Evolutionary conservation across 2,797 vertebrate genomes (phyloP).

Genomic region (Syncerus caffer): DNA sequence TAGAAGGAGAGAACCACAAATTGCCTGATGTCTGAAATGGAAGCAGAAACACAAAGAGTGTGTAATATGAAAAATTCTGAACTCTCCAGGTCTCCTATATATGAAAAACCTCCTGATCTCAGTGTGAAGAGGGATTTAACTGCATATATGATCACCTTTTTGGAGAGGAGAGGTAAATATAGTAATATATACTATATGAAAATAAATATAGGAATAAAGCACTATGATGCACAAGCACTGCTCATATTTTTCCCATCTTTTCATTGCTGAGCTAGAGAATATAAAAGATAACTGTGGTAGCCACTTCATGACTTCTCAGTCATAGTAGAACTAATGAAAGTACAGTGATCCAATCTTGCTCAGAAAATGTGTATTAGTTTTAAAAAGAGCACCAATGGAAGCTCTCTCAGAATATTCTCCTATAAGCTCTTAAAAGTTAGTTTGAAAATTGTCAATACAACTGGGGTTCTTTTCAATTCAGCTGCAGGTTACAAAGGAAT

Average conservation of each 20-base stretch:
- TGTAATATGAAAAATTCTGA: not conserved
- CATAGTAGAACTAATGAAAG: not conserved
- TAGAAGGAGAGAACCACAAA: not conserved
- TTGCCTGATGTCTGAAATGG: not conserved
- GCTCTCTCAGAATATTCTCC: not conserved
- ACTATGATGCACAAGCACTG: not conserved
- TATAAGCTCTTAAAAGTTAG: constrained; percentile 18
- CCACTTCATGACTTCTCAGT: not conserved
- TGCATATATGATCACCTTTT: not conserved
- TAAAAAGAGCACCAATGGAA: not conserved
- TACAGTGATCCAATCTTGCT: not conserved
- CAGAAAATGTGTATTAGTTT: not conserved
- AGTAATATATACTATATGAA: not conserved
- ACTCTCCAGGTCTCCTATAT: not conserved
- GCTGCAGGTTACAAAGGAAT: not conserved
- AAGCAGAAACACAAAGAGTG: not conserved
- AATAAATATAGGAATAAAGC: not conserved
- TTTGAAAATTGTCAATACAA: constrained; percentile 39
- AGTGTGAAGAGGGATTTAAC: not conserved
- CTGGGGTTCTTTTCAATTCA: constrained; percentile 34
- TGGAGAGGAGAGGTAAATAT: not conserved
- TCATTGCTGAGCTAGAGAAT: not conserved
- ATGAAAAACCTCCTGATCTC: not conserved
- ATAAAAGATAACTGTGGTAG: not conserved
- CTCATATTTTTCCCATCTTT: not conserved